Evolutionary conservation across 1,140 invertebrate genomes (phyloP).

Genomic region (Caenorhabditis inopinata): DNA sequence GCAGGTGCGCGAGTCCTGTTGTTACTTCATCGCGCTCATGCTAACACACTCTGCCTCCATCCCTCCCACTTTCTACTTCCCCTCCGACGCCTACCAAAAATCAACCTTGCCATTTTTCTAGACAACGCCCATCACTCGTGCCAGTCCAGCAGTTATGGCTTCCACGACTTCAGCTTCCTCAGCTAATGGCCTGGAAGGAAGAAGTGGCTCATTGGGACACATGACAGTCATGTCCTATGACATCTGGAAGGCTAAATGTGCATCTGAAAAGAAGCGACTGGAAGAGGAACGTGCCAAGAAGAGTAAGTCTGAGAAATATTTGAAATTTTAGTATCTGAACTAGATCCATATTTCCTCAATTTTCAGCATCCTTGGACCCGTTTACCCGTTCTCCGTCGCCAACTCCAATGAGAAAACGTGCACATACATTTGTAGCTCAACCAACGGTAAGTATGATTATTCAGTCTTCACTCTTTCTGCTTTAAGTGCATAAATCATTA

Average conservation of each 20-base stretch:
- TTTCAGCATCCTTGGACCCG: background rate
- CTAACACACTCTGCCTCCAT: background rate
- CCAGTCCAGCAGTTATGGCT: background rate
- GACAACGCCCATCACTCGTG: background rate
- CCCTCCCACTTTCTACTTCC: too few species aligned
- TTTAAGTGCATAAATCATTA: too few species aligned
- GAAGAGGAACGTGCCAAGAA: background rate
- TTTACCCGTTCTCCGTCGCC: background rate
- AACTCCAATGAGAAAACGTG: conserved; percentile 26
- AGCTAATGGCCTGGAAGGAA: background rate
- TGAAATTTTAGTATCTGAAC: too few species aligned
- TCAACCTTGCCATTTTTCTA: too few species aligned
- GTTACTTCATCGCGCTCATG: background rate
- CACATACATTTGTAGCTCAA: conserved; percentile 31
- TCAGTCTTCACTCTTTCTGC: too few species aligned
- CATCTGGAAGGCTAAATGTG: conserved; percentile 44
- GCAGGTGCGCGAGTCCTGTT: background rate
- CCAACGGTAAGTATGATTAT: background rate
- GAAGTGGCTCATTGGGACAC: conserved; percentile 30
- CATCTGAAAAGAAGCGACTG: conserved; percentile 32
- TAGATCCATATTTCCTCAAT: background rate
- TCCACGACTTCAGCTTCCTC: background rate
- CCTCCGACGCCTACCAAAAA: too few species aligned
- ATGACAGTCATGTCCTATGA: conserved; percentile 46
- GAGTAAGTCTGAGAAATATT: background rate